Evolutionary conservation across 2,113 vertebrate genomes (phyloP), one percentile per base, ranked within the genome.

Genomic region (Atractosteus spatula): DNA sequence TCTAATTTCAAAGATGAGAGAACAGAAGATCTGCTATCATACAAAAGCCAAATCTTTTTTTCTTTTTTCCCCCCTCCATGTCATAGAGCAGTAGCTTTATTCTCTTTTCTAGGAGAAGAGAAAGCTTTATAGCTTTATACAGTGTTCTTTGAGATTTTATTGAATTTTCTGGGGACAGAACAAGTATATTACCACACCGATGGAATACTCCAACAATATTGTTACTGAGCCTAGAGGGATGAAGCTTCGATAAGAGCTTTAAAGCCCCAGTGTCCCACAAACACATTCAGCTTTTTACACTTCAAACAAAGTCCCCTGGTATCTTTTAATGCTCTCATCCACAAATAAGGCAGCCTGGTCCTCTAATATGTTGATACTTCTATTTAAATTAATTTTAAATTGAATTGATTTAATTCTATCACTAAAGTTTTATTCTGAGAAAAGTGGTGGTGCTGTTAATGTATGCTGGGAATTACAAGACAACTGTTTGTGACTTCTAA

Each of bases 1-100:
- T 86, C 74, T 86, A 82, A 86, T 88, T 84, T 81, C 75, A 82
- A 77, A 86, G 86, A 88, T 80, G 85, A 88, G 79, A 80, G 83
- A 81, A 78, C 71, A 85, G 80, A 88, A 87, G 85, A 82, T 83
- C 81, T 76, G 72, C 72, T 73, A 69, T 71, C 74, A 68, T 79
- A 84, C 72, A 85, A 84, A 68, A 85, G 79, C 77, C 70, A 64
- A 72, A 73, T 82, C 59, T 17, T 47, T 55, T 61, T 61, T 8
- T 7, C 62, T 14, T 16, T 42, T 13, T 42, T 13, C 41, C 69
- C 76, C 55, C 62, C 79, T 70, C 10, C 8, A 74, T 55, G 62
- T 66, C 76, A 72, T 72, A 83, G 80, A 74, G 78, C 72, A 41
- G 42, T 78, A 78, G 73, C 78, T 65, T 13, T 77, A 76, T 73